Base-by-base conservation (phyloP, 2,113 vertebrate genomes). In the Oreochromis spilurus region DNA sequence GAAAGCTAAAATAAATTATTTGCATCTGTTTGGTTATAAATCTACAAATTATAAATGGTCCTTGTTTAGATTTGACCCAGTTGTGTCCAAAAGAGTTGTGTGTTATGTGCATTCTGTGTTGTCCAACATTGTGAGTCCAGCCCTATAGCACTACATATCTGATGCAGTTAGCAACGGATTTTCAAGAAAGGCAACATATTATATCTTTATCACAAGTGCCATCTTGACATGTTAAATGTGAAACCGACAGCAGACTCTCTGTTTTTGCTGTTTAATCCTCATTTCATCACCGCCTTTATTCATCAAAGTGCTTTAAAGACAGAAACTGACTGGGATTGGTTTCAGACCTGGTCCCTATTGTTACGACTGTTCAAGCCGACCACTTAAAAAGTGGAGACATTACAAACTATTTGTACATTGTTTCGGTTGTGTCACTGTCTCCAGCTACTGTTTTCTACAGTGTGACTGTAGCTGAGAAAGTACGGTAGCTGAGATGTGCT, bases 261-360 rank as follows among this genome's bases (percentile, higher is more conserved):
- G 34, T 67, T 67, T 21, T 67, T 67, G 2, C 9, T 8, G 36
- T 40, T 40, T 40, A 13, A 67, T 8, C 19, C 34, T 21, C 0
- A 38, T 65, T 40, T 40, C 5, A 67, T 67, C 19, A 13, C 0
- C 0, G 2, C 6, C 6, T 34, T 34, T 60, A 2, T 60, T 17
- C 14, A 60, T 60, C 16, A 60, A 34, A 60, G 34, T 21, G 34
- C 11, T 67, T 38, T 67, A 38, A 67, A 67, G 34, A 9, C 11
- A 2, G 19, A 38, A 65, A n/a, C 60, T 38, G 60, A 36, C 31
- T 2, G 29, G 8, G 31, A 4, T 12, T 65, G 60, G 34, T 38
- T 36, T 65, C 60, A 5, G 60, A 65, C 60, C 60, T 21, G 17
- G 60, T 65, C 34, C 34, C 60, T 36, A 0, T n/a, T 29, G 55